A percentile compares a stretch with the other conserved stretches of the same genome.
Conservation (phyloP, 2,888 invertebrate genomes). For the Agapostemon virescens region DNA sequence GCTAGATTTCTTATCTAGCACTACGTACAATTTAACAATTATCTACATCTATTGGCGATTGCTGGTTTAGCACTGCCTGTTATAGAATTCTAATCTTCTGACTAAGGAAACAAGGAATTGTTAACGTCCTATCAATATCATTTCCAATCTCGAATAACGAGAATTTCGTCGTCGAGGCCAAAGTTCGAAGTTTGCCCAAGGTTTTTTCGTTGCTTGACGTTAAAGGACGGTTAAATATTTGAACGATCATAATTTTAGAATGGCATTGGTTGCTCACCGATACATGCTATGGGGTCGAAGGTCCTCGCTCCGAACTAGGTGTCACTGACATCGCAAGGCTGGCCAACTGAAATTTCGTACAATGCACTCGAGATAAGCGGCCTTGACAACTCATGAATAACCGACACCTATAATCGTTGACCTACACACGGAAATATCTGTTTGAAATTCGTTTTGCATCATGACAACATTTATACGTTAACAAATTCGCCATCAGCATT, state of each 20-base stretch:
- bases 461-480: background rate
- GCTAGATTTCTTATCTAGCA: background rate
- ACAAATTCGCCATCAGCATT: background rate
- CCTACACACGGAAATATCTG: background rate
- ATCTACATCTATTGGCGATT: background rate
- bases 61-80: background rate
- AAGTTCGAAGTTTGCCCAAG: slow-evolving; percentile 13
- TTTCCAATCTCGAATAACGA: background rate
- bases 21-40: background rate
- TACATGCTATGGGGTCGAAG: slow-evolving; percentile 50
- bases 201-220: background rate
- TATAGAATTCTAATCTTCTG: background rate
- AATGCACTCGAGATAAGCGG: slow-evolving; percentile 57
- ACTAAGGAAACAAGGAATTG: background rate
- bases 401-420: slow-evolving; percentile 8
- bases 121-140: background rate
- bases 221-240: slow-evolving; percentile 45
- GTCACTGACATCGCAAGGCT: slow-evolving; percentile 66
- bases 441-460: background rate
- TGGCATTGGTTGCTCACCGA: slow-evolving; percentile 51
- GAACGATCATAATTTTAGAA: slow-evolving; percentile 39
- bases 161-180: background rate
- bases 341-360: slow-evolving; percentile 60
- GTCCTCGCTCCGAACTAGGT: slow-evolving; percentile 34
- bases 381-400: slow-evolving; percentile 47